These are phyloP conservation scores for Trichopria drosophilae DNA, from an alignment of 2,888 invertebrate genomes.

Conservation along the genomic window DNA sequence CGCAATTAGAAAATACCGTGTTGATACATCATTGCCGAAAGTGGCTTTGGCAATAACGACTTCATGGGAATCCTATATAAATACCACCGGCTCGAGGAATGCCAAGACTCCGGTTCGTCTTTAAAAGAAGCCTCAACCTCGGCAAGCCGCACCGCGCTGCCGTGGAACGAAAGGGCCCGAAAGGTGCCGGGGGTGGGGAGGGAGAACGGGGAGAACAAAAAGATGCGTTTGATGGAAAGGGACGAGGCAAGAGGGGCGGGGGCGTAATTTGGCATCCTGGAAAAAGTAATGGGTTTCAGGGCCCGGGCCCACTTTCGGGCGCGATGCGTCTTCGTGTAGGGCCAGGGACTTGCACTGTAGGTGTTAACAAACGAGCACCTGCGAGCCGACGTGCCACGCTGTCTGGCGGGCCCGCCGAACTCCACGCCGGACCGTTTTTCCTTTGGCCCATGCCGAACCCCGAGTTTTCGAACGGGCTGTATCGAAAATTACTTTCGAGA, in stretches of 20 bases:
- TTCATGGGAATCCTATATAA: too few species aligned
- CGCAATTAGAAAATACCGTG: too few species aligned
- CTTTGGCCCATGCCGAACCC: too few species aligned
- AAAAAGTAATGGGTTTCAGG: conserved; percentile 38
- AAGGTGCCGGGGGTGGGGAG: not conserved
- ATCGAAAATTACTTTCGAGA: too few species aligned
- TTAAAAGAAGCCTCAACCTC: not conserved
- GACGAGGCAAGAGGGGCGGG: conserved; percentile 20
- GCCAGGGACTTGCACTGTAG: conserved; percentile 12
- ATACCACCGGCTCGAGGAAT: too few species aligned
- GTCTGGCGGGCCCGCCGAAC: conserved; percentile 36
- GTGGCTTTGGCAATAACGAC: too few species aligned
- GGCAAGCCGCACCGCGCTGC: conserved; percentile 13
- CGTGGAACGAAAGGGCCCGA: not conserved
- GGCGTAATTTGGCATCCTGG: conserved; percentile 39
- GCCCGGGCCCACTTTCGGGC: not conserved
- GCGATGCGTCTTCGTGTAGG: not conserved
- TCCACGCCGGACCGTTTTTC: too few species aligned
- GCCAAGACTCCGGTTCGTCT: too few species aligned
- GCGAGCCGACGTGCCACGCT: conserved; percentile 39
- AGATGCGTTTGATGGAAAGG: not conserved
- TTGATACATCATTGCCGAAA: too few species aligned
- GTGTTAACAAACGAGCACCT: conserved; percentile 37
- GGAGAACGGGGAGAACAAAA: not conserved
- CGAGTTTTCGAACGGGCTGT: too few species aligned